Percentiles rank a stretch among this genome's conserved stretches.
Conservation (phyloP, 2,888 invertebrate genomes). For the Crocallis elinguaria region DNA sequence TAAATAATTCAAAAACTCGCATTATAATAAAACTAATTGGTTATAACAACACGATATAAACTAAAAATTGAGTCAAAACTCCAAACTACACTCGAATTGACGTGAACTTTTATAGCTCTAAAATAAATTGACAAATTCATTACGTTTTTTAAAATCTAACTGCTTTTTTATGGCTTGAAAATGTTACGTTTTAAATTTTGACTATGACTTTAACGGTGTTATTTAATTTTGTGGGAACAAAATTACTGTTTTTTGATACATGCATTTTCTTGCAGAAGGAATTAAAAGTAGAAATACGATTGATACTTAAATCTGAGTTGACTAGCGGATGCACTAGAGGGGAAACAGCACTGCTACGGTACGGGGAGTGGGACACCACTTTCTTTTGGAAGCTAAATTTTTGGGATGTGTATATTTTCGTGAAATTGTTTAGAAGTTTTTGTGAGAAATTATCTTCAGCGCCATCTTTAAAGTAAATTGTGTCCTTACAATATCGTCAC, state of each 20-base stretch:
- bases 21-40: conserved; percentile 1
- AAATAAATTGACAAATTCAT: conserved; percentile 37
- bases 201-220: conserved; percentile 16
- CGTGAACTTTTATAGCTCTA: conserved; percentile 26
- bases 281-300: neutral
- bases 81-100: conserved; percentile 1
- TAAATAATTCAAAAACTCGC: neutral
- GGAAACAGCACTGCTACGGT: too few relatives aligned
- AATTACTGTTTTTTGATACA: conserved; percentile 7
- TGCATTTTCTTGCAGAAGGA: neutral
- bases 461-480: neutral
- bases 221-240: conserved; percentile 16
- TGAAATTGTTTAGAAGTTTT: too few relatives aligned
- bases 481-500: conserved; percentile 2
- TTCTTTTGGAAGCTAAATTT: too few relatives aligned
- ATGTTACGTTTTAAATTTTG: conserved; percentile 11
- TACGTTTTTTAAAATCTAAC: conserved; percentile 26
- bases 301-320: too few relatives aligned
- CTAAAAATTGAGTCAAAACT: neutral
- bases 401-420: too few relatives aligned
- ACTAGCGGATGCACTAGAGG: too few relatives aligned
- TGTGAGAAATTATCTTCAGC: too few relatives aligned
- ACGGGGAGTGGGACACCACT: too few relatives aligned
- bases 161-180: conserved; percentile 20
- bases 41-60: conserved; percentile 2